phyloP scores from a whole-genome alignment of 2,888 invertebrate genomes.

The Cynaeus angustus region DNA sequence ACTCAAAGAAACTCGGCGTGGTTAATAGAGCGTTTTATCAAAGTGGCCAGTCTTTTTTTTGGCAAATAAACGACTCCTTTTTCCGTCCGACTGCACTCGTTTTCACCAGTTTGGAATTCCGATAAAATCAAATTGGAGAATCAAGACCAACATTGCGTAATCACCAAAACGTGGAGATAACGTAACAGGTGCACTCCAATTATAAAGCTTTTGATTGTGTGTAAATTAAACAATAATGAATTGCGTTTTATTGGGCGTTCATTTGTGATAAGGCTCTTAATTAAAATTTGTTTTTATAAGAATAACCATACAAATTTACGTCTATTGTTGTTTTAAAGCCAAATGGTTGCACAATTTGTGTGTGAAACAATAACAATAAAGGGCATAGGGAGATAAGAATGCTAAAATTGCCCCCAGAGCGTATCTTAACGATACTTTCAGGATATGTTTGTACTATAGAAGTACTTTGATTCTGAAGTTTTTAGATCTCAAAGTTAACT shows the following conservation, averaged over 20 bases:
- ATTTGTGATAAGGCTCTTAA: slow-evolving; percentile 18
- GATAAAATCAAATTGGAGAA: slow-evolving; percentile 5
- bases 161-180: background rate
- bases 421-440: too few species aligned
- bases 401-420: too few species aligned
- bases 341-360: too few species aligned
- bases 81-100: slow-evolving; percentile 8
- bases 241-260: slow-evolving; percentile 3
- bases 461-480: too few species aligned
- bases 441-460: too few species aligned
- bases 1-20: background rate
- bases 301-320: too few species aligned
- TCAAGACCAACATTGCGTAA: background rate
- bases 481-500: too few species aligned
- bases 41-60: background rate
- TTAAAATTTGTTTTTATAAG: background rate
- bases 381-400: too few species aligned
- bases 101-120: background rate
- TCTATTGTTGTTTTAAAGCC: too few species aligned
- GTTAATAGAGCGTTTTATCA: slow-evolving; percentile 21
- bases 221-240: slow-evolving; percentile 22
- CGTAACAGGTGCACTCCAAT: slow-evolving; percentile 14
- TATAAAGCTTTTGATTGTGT: slow-evolving; percentile 24
- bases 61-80: slow-evolving; percentile 9
- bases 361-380: too few species aligned